Percentiles rank a stretch among this genome's conserved stretches.
Conservation (phyloP, 2,797 vertebrate species). For the Sternotherus odoratus region DNA sequence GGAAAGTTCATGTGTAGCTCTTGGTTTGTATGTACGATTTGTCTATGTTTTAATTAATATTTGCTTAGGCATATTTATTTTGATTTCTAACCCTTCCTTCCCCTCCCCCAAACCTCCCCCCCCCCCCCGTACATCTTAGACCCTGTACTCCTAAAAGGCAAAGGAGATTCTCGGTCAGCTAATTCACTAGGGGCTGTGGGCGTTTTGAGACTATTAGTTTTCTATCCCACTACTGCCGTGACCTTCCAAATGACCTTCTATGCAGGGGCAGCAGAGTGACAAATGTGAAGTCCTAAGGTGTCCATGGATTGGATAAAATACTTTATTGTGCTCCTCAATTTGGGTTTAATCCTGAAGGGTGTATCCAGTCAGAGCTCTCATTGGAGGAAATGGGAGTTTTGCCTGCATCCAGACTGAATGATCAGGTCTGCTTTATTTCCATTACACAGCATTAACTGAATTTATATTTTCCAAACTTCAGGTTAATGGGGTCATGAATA, state of each 20-base stretch:
- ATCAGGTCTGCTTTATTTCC: background rate
- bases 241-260: background rate
- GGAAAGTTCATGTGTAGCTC: background rate
- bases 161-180: background rate
- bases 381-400: background rate
- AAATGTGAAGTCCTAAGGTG: background rate
- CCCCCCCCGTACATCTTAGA: background rate
- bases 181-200: background rate
- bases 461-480: background rate
- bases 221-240: background rate
- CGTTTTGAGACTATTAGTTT: background rate
- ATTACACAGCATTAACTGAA: background rate
- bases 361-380: background rate
- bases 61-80: background rate
- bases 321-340: background rate
- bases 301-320: background rate
- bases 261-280: background rate
- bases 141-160: background rate
- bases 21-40: background rate
- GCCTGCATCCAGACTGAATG: background rate
- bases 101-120: too few species aligned
- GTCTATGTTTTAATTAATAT: background rate
- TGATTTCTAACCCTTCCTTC: background rate
- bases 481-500: background rate
- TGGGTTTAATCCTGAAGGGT: background rate